Base-by-base conservation (phyloP, 2,797 vertebrate genomes). In the Jordanella pulchra region DNA sequence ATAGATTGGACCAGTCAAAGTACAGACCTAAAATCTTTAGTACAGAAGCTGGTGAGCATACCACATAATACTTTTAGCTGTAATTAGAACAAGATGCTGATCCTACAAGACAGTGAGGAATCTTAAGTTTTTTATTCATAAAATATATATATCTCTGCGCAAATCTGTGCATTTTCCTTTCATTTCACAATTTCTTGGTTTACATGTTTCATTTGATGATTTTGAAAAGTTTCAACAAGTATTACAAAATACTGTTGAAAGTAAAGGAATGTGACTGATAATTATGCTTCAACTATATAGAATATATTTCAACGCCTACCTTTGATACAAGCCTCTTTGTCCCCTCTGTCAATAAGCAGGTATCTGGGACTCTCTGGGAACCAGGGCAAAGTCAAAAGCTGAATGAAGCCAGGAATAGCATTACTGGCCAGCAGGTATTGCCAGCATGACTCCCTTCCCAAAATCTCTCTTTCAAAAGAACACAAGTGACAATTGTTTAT, bases 291-390 rank as follows among this genome's bases (percentile, higher is more conserved):
- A 42, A 11, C 7, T n/a, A 9, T 12, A 27, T 17, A 14, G 35
- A 51, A 32, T 21, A n/a, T 32, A 35, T 28, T 17, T 28, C n/a
- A 27, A 44, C 30, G 79, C 75, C 73, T 82, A 99, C 97, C 96
- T 9, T 91, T 85, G 50, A 95, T 77, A 81, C 97, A 98, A 75
- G 94, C 95, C 25, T 95, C 92, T 39, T 95, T 93, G 80, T 98
- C 95, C 27, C 94, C 95, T 53, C 84, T 50, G 91, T 99, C 97
- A 32, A 97, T 97, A 79, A 99, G 92, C 73, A 99, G 93, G 80
- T 96, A 98, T n/a, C 97, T 94, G 14, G 96, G 97, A 77, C 97
- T 98, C 87, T 98, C 97, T 6, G 97, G 96, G 77, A 96, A 91
- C 95, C 96, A 96, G 3, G 97, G 97, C 84, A 98, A 89, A 55